These are phyloP conservation scores for Xiphorhynchus elegans DNA, from an alignment of 2,113 vertebrate genomes.

Conservation along the genomic window DNA sequence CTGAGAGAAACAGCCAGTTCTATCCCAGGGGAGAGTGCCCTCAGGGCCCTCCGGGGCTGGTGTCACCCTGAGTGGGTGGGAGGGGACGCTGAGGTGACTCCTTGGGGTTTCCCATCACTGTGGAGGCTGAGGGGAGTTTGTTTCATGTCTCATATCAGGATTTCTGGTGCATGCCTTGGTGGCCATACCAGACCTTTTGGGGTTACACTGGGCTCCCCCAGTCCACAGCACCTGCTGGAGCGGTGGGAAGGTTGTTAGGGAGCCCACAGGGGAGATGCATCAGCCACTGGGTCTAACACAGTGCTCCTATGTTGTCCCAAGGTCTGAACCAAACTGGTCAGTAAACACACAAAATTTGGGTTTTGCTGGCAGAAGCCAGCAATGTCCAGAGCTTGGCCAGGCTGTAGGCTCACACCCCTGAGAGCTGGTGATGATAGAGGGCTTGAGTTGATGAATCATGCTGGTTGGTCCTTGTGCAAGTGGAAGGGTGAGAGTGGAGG, in stretches of 20 bases:
- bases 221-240: background rate
- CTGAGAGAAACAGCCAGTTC: background rate
- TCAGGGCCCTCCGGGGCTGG: background rate
- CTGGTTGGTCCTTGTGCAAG: background rate
- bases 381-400: background rate
- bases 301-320: accelerated
- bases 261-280: background rate
- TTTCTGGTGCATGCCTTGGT: accelerated
- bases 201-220: accelerated
- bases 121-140: background rate
- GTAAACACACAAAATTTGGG: background rate
- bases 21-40: accelerated
- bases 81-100: accelerated
- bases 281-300: background rate
- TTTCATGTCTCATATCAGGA: accelerated
- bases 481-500: background rate
- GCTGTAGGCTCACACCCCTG: background rate
- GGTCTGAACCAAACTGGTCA: accelerated
- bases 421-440: background rate
- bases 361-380: background rate
- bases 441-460: background rate
- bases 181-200: accelerated
- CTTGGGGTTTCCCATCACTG: accelerated
- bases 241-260: background rate
- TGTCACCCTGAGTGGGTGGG: accelerated